A percentile compares a stretch with the other conserved stretches of the same genome.
Evolutionary conservation across 2,888 invertebrate genomes (phyloP).

Genomic region (Venusia cambrica): DNA sequence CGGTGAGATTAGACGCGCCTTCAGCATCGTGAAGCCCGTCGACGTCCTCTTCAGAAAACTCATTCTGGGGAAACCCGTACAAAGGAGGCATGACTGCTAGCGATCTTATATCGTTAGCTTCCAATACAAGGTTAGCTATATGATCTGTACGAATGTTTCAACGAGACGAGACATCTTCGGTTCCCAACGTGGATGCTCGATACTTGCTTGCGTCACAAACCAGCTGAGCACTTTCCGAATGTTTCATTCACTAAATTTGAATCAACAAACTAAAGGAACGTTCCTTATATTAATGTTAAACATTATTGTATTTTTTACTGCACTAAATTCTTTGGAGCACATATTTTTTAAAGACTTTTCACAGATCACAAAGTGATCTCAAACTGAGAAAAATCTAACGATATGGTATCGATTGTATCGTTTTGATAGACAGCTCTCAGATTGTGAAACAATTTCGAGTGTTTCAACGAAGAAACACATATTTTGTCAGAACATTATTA

Average conservation of each 20-base stretch:
- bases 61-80: slow-evolving; percentile 47
- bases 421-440: slow-evolving; percentile 24
- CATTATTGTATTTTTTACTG: no score
- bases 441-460: slow-evolving; percentile 16
- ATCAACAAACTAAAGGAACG: slow-evolving; percentile 54
- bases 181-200: no score
- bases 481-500: no score
- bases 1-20: slow-evolving; percentile 35
- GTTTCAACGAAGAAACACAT: slow-evolving; percentile 5
- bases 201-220: slow-evolving; percentile 40
- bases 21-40: slow-evolving; percentile 31
- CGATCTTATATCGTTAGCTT: no score
- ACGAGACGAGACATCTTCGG: no score
- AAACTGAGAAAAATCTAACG: slow-evolving; percentile 9
- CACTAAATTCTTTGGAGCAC: no score
- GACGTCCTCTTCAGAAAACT: slow-evolving; percentile 34
- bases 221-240: slow-evolving; percentile 26
- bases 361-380: slow-evolving; percentile 11
- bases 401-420: slow-evolving; percentile 27
- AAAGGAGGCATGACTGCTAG: slow-evolving; percentile 59
- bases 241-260: slow-evolving; percentile 51
- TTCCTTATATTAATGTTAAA: no score
- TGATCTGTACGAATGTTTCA: no score
- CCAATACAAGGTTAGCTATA: no score
- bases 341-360: no score